Base-by-base conservation (phyloP, 2,113 vertebrate genomes). In the Vidua chalybeata region DNA sequence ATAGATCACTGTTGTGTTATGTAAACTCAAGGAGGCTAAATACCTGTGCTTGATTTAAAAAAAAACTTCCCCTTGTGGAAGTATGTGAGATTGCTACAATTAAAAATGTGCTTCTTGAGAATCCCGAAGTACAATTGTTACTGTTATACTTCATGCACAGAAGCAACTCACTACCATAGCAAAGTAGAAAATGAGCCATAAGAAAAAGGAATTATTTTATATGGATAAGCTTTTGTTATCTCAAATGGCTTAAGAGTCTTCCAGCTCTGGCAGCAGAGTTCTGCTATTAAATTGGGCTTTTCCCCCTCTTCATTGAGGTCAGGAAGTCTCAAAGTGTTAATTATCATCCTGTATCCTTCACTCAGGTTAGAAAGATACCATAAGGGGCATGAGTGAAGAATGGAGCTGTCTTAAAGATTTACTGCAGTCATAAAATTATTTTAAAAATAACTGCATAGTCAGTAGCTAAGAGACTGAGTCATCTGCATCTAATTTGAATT, bases 391-490 rank as follows among this genome's bases (percentile, higher is more conserved):
- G 52, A 88, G 88, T 67, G 56, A 84, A 93, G 92, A 94, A 78
- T 81, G 76, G 78, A 92, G 61, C 79, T 84, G 82, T 66, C 87
- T 92, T 87, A 90, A 95, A 96, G 95, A 97, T 80, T 94, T 97
- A 97, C 94, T 96, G 96, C 95, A 75, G 74, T 91, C 94, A 94
- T 93, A 94, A 94, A 52, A 97, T 92, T 55, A 87, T 95, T 97
- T 98, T 97, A 98, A 98, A 98, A 98, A 98, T 98, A 98, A 97
- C 97, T 95, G 97, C 83, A 93, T 63, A 97, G 97, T 97, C 97
- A 92, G 96, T 97, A 95, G 97, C 97, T 94, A 87, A 93, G 74
- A 80, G 92, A 91, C 95, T 98, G 98, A 98, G 97, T 98, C 98
- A 98, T 98, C 89, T 93, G 77, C 62, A 96, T 95, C 94, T 97